Evolutionary conservation across 1,140 invertebrate species (phyloP).

Genomic region (Brachionus angularis): DNA sequence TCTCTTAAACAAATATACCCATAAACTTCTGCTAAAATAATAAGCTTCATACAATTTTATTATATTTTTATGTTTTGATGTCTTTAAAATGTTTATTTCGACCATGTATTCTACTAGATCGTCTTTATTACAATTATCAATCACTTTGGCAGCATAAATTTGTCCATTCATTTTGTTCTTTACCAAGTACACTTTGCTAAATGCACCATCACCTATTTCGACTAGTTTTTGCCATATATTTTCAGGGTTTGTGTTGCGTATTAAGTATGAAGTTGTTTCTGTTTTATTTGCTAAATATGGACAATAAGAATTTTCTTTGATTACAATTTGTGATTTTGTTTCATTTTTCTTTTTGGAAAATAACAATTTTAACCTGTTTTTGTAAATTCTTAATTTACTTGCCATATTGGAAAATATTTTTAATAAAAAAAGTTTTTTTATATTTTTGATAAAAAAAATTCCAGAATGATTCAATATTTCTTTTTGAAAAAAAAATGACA

Average conservation of each 20-base stretch:
- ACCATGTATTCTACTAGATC: constrained; percentile 96
- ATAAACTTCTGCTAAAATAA: constrained; percentile 1
- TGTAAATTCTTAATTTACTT: no score
- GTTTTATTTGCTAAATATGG: no score
- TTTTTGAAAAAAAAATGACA: no score
- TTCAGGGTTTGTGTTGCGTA: constrained; percentile 10
- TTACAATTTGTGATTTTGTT: no score
- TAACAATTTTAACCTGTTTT: no score
- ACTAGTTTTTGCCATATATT: constrained; percentile 51
- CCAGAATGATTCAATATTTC: no score
- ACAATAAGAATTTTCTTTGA: no score
- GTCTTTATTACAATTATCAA: constrained; percentile 89
- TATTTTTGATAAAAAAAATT: no score
- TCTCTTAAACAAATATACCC: not conserved
- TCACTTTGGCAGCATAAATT: constrained; percentile 90
- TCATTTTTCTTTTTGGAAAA: no score
- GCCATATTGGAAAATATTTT: no score
- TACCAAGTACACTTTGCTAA: constrained; percentile 79
- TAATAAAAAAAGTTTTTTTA: no score
- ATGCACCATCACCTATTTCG: constrained; percentile 95
- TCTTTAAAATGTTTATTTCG: constrained; percentile 94
- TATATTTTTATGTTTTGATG: constrained; percentile 78
- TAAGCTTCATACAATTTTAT: constrained; percentile 42
- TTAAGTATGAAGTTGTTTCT: no score
- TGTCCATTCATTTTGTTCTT: constrained; percentile 72